Evolutionary conservation across 64 coral and sea anemone genomes (phyloP), one percentile per base, ranked within the genome.

Genomic region (Montipora capricornis): DNA sequence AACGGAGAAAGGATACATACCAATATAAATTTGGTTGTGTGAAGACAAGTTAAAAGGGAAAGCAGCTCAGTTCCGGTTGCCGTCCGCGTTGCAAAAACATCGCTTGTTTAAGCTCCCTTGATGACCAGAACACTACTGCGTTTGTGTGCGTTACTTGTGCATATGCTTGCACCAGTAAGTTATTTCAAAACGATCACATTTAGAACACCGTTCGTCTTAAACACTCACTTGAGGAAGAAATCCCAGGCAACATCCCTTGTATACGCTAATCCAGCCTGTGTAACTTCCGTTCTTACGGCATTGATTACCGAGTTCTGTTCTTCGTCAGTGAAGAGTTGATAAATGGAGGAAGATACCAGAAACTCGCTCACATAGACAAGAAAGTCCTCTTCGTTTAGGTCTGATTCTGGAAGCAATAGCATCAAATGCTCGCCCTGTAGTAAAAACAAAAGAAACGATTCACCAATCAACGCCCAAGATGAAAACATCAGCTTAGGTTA

Each of bases 231-330:
- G 77, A 99, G 85, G 75, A 99, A 96, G 89, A 99, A 99, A 60
- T 93, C 84, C 98, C 98, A 99, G 47, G 98, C 98, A 12, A 99
- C 98, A 94, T 99, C 98, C 61, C 91, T 87, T 45, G 98, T 99
- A 80, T 99, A 99, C 0, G 98, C 90, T 19, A 99, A 78, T 49
- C 98, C 98, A 76, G 98, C 98, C 46, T 99, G 98, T 5, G 98
- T 99, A 84, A 99, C 98, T 87, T 99, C 98, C 22, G 98, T 92
- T 44, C 98, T 79, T 17, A 99, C 98, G 8, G 98, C 95, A 47
- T 99, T 99, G 79, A 99, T 99, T 2, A 96, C 95, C 20, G 95
- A 99, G 1, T 92, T 99, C 48, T 96, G 98, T 50, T 96, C 98
- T 84, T 99, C 98, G 24, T 99, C 98, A 49, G 92, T 91, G 70